Conservation (phyloP, 2,113 vertebrate species). For the Anolis carolinensis region DNA sequence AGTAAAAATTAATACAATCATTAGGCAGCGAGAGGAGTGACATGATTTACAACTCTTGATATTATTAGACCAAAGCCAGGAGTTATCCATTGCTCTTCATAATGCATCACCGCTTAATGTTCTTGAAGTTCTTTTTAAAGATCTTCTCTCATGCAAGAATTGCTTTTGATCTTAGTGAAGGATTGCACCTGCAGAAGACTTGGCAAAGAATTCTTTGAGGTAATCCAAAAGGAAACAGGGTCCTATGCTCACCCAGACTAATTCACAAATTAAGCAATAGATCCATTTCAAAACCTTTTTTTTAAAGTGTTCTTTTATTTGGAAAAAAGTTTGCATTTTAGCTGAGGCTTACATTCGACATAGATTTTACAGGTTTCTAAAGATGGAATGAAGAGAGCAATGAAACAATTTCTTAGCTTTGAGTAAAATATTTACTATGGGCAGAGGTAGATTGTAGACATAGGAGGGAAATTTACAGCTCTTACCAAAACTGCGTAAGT, state of each 20-base stretch:
- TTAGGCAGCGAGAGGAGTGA: neutral
- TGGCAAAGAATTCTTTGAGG: slow-evolving; percentile 26
- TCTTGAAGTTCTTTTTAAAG: slow-evolving; percentile 30
- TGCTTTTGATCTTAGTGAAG: slow-evolving; percentile 28
- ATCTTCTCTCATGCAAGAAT: slow-evolving; percentile 29
- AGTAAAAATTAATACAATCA: slow-evolving; percentile 17
- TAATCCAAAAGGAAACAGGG: neutral
- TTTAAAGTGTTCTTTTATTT: neutral
- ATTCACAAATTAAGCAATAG: neutral
- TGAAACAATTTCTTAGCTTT: neutral
- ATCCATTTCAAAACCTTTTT: neutral
- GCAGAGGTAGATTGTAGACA: neutral
- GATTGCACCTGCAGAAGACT: slow-evolving; percentile 19
- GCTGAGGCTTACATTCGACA: neutral
- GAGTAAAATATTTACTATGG: neutral
- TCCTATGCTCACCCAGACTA: too few species aligned
- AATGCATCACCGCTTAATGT: slow-evolving; percentile 9
- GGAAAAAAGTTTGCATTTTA: neutral
- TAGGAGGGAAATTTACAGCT: too few species aligned
- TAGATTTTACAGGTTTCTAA: neutral
- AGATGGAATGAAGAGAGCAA: neutral
- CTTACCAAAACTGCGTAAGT: too few species aligned
- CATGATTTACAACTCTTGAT: slow-evolving; percentile 21
- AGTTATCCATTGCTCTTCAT: slow-evolving; percentile 36
- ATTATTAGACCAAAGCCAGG: slow-evolving; percentile 38